Evolutionary conservation across 2,888 invertebrate species (phyloP).

Genomic region (Epirrhoe tristata): DNA sequence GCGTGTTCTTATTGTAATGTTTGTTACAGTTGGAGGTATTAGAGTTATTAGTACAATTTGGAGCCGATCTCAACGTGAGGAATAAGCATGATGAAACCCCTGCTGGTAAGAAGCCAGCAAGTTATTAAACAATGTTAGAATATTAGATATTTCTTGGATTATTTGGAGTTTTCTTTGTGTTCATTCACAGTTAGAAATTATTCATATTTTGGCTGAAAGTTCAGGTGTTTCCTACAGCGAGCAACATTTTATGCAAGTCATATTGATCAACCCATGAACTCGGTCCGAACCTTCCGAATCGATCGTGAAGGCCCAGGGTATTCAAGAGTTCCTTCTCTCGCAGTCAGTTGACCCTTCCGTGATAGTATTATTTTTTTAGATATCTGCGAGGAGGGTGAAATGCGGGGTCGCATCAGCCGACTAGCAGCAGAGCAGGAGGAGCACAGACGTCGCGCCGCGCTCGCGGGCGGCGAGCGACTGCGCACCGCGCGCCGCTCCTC

Average conservation of each 20-base stretch:
- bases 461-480: slow-evolving; percentile 72
- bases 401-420: slow-evolving; percentile 95
- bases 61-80: slow-evolving; percentile 98
- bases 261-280: too few species aligned
- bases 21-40: slow-evolving; percentile 94
- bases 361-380: slow-evolving; percentile 82
- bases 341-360: too few species aligned
- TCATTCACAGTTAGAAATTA: too few species aligned
- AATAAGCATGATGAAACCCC: slow-evolving; percentile 99
- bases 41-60: slow-evolving; percentile 97
- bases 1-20: slow-evolving; percentile 2
- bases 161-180: too few species aligned
- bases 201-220: too few species aligned
- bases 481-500: slow-evolving; percentile 80
- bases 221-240: too few species aligned
- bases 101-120: slow-evolving; percentile 87
- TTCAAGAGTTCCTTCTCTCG: too few species aligned
- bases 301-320: too few species aligned
- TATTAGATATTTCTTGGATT: too few species aligned
- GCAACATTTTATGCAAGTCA: too few species aligned
- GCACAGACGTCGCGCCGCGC: slow-evolving; percentile 85
- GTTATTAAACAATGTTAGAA: background rate
- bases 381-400: slow-evolving; percentile 98
- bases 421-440: slow-evolving; percentile 95
- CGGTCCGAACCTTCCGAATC: too few species aligned